These are phyloP conservation scores for Phenganax subtilis DNA, from an alignment of 92 coral and sea anemone species.

Conservation along the genomic window DNA sequence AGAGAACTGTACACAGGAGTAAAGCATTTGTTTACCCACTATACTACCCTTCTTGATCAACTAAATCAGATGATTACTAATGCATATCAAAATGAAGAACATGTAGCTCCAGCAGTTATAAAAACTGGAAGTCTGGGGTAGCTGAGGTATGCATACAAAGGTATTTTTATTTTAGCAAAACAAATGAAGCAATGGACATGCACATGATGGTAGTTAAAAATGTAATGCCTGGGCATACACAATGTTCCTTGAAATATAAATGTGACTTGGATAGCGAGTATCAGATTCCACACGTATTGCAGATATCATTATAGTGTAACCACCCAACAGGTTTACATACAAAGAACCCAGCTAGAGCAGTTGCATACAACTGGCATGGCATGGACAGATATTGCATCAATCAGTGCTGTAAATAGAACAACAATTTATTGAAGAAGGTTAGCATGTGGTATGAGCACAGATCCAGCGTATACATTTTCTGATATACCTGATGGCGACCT, in stretches of 20 bases:
- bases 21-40: background rate
- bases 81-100: background rate
- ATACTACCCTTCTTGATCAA: background rate
- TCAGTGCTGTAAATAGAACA: conserved; percentile 10
- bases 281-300: no score
- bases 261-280: no score
- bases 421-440: conserved; percentile 16
- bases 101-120: background rate
- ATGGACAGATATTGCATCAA: conserved; percentile 7
- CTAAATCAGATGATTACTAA: background rate
- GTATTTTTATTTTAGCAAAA: background rate
- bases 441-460: conserved; percentile 31
- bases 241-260: no score
- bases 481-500: conserved; percentile 25
- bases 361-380: conserved; percentile 17
- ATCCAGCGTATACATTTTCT: conserved; percentile 12
- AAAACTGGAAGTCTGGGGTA: background rate
- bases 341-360: background rate
- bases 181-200: background rate
- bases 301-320: no score
- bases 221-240: background rate
- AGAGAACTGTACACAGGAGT: background rate
- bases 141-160: background rate
- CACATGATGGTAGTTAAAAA: no score
- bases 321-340: no score